Evolutionary conservation across 2,888 invertebrate genomes (phyloP).

Genomic region (Cephus runcator): DNA sequence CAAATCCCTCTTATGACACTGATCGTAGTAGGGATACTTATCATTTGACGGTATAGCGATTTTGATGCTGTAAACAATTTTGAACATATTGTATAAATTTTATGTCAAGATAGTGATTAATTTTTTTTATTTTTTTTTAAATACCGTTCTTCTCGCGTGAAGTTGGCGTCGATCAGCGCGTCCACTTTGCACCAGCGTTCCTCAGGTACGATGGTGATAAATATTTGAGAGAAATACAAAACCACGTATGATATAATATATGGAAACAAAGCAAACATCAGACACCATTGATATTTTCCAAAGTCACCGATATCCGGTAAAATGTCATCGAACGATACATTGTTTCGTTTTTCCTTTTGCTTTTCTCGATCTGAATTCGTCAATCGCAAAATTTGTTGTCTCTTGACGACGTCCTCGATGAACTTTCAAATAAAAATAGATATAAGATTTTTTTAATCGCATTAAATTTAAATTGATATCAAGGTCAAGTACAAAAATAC

Average conservation of each 20-base stretch:
- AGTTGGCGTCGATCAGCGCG: slow-evolving; percentile 47
- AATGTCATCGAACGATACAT: slow-evolving; percentile 66
- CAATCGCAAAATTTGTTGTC: neutral
- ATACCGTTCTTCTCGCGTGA: slow-evolving; percentile 36
- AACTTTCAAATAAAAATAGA: neutral
- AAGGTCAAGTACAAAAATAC: neutral
- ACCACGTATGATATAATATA: slow-evolving; percentile 66
- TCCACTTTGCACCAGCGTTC: slow-evolving; percentile 67
- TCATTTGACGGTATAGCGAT: slow-evolving; percentile 55
- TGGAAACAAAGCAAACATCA: slow-evolving; percentile 65
- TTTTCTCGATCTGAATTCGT: neutral
- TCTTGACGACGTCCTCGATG: neutral
- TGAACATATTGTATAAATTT: neutral
- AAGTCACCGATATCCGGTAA: slow-evolving; percentile 67
- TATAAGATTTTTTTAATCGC: neutral
- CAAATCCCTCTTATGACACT: slow-evolving; percentile 64
- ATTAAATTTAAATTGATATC: neutral
- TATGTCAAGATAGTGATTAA: too few relatives aligned
- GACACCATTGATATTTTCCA: slow-evolving; percentile 66
- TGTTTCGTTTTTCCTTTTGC: slow-evolving; percentile 30
- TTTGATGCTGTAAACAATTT: slow-evolving; percentile 50
- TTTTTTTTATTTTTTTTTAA: neutral
- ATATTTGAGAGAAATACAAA: slow-evolving; percentile 68
- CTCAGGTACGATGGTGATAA: slow-evolving; percentile 65
- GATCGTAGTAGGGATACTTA: slow-evolving; percentile 58